Evolutionary conservation across 2,797 vertebrate genomes (phyloP).

Genomic region (Tiaroga cobitis): DNA sequence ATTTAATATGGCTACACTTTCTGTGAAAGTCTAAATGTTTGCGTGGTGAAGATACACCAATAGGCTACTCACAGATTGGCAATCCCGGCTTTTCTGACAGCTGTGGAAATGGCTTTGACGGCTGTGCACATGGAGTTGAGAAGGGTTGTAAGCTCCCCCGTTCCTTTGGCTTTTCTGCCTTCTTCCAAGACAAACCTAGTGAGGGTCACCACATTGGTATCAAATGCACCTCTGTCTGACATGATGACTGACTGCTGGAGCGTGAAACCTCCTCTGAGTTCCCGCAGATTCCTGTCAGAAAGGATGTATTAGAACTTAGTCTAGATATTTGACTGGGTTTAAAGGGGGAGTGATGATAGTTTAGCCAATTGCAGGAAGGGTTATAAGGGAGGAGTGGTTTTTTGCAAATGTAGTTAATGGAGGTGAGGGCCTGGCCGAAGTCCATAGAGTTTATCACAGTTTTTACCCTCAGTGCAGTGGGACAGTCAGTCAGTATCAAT

Average conservation of each 20-base stretch:
- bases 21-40: background rate
- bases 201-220: conserved; percentile 91
- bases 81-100: conserved; percentile 93
- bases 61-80: conserved; percentile 90
- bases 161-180: conserved; percentile 85
- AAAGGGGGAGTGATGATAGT: conserved; percentile 35
- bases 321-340: conserved; percentile 31
- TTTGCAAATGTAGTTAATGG: conserved; percentile 11
- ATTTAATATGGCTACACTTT: background rate
- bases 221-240: conserved; percentile 86
- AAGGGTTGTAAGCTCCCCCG: conserved; percentile 91
- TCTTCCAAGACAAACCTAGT: conserved; percentile 93
- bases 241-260: conserved; percentile 69
- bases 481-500: background rate
- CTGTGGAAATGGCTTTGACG: conserved; percentile 91
- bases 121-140: conserved; percentile 90
- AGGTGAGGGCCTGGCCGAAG: conserved; percentile 13
- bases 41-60: background rate
- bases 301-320: background rate
- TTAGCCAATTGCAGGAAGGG: conserved; percentile 24
- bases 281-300: conserved; percentile 1
- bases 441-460: conserved; percentile 29
- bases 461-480: background rate
- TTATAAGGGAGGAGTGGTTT: conserved; percentile 26
- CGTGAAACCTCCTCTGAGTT: background rate